These are phyloP conservation scores for Cylloceria caligata DNA, from an alignment of 2,888 invertebrate species.

Conservation along the genomic window DNA sequence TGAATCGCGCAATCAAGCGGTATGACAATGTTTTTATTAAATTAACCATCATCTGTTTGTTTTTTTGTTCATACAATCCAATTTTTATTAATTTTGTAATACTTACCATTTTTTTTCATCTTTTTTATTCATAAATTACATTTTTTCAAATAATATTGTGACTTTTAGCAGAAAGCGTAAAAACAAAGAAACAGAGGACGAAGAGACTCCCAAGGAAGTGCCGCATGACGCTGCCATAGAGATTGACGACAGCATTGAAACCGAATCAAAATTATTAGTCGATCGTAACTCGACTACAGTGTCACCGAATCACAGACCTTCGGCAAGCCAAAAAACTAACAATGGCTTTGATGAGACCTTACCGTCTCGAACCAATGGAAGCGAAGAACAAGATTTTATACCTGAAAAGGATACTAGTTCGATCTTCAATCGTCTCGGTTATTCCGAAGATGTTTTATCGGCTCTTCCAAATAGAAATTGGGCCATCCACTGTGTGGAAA, in stretches of 20 bases:
- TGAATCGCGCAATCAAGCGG: neutral
- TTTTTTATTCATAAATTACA: neutral
- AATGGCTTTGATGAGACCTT: slow-evolving; percentile 17
- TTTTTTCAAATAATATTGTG: neutral
- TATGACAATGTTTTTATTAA: no score
- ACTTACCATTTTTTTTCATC: neutral
- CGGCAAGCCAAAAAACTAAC: slow-evolving; percentile 2
- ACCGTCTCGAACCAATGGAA: slow-evolving; percentile 20
- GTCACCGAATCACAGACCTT: slow-evolving; percentile 20
- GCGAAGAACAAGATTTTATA: neutral
- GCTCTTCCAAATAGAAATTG: slow-evolving; percentile 71
- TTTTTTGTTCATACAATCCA: no score
- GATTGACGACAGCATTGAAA: neutral
- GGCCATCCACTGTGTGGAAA: slow-evolving; percentile 71
- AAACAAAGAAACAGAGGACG: neutral
- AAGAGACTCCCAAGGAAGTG: neutral
- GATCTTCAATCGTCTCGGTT: slow-evolving; percentile 65
- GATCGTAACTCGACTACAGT: neutral
- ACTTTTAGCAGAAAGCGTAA: slow-evolving; percentile 35
- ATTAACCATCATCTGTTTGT: no score
- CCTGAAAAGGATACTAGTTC: slow-evolving; percentile 17
- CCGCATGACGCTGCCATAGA: neutral
- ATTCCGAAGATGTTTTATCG: slow-evolving; percentile 68
- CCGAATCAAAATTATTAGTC: neutral
- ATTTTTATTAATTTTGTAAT: no score